Evolutionary conservation across 1,140 invertebrate species (phyloP), one percentile per base, ranked within the genome.

Genomic region (Tetramorium alpestre): DNA sequence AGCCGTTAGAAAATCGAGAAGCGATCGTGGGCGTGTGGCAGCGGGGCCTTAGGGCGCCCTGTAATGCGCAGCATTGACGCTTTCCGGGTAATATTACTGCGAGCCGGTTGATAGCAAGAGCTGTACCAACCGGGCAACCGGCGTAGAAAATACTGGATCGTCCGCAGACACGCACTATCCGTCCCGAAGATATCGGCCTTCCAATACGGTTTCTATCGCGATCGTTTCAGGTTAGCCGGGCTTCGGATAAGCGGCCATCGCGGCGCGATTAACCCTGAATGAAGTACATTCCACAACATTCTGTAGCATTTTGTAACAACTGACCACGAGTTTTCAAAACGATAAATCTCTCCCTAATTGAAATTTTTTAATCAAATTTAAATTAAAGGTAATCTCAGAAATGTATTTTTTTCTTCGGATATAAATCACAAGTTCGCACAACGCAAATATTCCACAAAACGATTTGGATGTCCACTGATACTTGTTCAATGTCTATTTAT

Each of bases 31-130:
- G 92, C 90, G 92, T 91, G 88, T 78, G 89, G 90, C 89, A 85
- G 88, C 51, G 41, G 28, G 67, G 73, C 78, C 65, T 87, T 64
- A 67, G 72, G 78, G 89, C 88, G 58, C 47, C 75, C 25, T 60
- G 86, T 90, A 90, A 90, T 87, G 88, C 88, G 70, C 88, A 87
- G 85, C 90, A 86, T 92, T 88, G 85, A 90, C 87, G 92, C 92
- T 93, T 93, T 93, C 92, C 92, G 88, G 92, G 87, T 93, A 93
- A 92, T 93, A 93, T 92, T 91, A 82, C 88, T 60, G 80, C 89
- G 85, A 88, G 91, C 88, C 78, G 87, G 87, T 91, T 89, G 89
- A 92, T 92, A 87, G 88, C 88, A 85, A 89, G 78, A 90, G 85
- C 80, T 78, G 56, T 65, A 87, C 87, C 84, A 86, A 90, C 85